These are phyloP conservation scores for Struthio camelus DNA, from an alignment of 2,113 vertebrate species.

Conservation along the genomic window DNA sequence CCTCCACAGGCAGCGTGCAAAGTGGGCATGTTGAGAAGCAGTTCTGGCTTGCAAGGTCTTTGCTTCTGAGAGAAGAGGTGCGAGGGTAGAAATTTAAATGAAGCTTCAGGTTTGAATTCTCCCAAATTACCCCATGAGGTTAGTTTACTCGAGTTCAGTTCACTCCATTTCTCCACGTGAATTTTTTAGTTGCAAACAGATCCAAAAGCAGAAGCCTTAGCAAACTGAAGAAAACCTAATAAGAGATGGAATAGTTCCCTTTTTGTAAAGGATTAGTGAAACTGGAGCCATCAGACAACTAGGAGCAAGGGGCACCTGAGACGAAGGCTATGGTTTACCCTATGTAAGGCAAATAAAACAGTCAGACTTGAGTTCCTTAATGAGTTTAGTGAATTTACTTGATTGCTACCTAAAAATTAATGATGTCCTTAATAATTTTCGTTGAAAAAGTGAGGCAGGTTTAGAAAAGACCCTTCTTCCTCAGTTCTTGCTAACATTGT, in stretches of 20 bases:
- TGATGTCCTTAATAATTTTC: not conserved
- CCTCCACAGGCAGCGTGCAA: not conserved
- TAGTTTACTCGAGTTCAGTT: not conserved
- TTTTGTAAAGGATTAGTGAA: not conserved
- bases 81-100: not conserved
- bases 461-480: not conserved
- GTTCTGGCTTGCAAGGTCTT: not conserved
- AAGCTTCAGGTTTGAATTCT: not conserved
- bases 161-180: not conserved
- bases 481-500: not conserved
- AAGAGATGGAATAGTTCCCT: not conserved
- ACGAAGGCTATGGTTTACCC: not conserved
- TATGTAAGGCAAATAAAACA: not conserved
- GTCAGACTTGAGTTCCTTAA: not conserved
- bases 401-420: not conserved
- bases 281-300: not conserved
- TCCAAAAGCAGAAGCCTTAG: not conserved
- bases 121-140: accelerated
- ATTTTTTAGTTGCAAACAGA: not conserved
- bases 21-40: not conserved
- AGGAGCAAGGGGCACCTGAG: not conserved
- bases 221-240: not conserved
- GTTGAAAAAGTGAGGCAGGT: not conserved
- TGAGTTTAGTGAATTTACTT: not conserved
- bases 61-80: not conserved